A percentile compares a stretch with the other conserved stretches of the same genome.
Evolutionary conservation across 2,888 invertebrate genomes (phyloP).

Genomic region (Volucella bombylans): DNA sequence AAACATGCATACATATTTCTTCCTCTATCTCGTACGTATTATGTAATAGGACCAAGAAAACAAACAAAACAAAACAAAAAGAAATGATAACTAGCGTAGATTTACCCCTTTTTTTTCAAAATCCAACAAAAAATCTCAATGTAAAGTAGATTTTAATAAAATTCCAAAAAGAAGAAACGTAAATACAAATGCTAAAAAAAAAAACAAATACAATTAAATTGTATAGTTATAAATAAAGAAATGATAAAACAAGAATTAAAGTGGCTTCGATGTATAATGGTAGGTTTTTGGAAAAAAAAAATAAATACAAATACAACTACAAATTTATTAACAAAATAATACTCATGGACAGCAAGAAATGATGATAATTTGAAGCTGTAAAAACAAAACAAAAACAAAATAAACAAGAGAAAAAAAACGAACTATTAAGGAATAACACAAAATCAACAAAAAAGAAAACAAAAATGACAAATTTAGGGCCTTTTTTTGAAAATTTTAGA

Average conservation of each 20-base stretch:
- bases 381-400: constrained; percentile 53
- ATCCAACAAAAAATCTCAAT: constrained; percentile 69
- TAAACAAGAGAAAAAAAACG: constrained; percentile 40
- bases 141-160: constrained; percentile 61
- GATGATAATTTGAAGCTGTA: constrained; percentile 69
- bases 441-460: constrained; percentile 77
- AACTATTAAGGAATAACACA: constrained; percentile 76
- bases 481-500: constrained; percentile 56
- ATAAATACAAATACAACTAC: constrained; percentile 46
- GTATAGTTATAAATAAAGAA: constrained; percentile 48
- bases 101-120: constrained; percentile 34
- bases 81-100: constrained; percentile 42
- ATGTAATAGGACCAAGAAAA: constrained; percentile 59
- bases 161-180: constrained; percentile 20
- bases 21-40: constrained; percentile 55
- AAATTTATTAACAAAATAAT: constrained; percentile 74
- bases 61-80: constrained; percentile 24
- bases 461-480: constrained; percentile 63
- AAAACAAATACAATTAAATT: constrained; percentile 51
- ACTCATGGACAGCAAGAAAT: constrained; percentile 74
- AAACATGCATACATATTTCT: constrained; percentile 52
- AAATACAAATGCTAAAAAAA: constrained; percentile 23
- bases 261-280: constrained; percentile 62
- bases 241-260: constrained; percentile 50
- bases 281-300: constrained; percentile 40